Evolutionary conservation across 2,888 invertebrate genomes (phyloP).

Genomic region (Erebia palarica): DNA sequence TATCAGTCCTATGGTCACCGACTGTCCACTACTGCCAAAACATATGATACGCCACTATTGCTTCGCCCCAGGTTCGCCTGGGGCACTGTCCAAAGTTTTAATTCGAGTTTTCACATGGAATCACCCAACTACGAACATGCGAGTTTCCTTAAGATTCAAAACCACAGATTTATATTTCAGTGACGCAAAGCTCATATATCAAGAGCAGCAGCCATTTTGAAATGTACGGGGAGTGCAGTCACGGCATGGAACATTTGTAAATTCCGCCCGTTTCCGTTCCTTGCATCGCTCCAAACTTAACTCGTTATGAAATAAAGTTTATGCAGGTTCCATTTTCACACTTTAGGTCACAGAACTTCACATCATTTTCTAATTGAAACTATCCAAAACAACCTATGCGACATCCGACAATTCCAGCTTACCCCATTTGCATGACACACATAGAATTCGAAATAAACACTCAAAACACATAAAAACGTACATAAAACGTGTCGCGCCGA

Average conservation of each 20-base stretch:
- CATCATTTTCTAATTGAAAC: conserved; percentile 77
- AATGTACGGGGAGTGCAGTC: conserved; percentile 82
- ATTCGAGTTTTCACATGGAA: conserved; percentile 67
- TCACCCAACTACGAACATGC: conserved; percentile 69
- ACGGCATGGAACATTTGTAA: conserved; percentile 82
- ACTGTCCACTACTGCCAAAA: conserved; percentile 76
- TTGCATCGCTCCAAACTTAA: conserved; percentile 55
- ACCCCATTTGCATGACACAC: conserved; percentile 90
- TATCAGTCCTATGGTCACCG: conserved; percentile 79
- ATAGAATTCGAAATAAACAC: conserved; percentile 84
- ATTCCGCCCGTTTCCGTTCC: conserved; percentile 66
- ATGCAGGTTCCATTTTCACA: conserved; percentile 74
- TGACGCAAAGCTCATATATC: conserved; percentile 84
- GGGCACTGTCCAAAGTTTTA: conserved; percentile 61
- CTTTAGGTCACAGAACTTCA: conserved; percentile 74
- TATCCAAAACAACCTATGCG: conserved; percentile 83
- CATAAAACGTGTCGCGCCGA: conserved; percentile 77
- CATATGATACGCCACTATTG: conserved; percentile 80
- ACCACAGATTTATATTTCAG: conserved; percentile 81
- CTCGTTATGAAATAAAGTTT: conserved; percentile 64
- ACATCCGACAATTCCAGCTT: conserved; percentile 84
- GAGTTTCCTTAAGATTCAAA: conserved; percentile 68
- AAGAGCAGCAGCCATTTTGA: conserved; percentile 84
- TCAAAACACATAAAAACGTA: conserved; percentile 80
- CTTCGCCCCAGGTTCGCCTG: conserved; percentile 62